Evolutionary conservation across 1,140 invertebrate species (phyloP).

Genomic region (Musca vetustissima): DNA sequence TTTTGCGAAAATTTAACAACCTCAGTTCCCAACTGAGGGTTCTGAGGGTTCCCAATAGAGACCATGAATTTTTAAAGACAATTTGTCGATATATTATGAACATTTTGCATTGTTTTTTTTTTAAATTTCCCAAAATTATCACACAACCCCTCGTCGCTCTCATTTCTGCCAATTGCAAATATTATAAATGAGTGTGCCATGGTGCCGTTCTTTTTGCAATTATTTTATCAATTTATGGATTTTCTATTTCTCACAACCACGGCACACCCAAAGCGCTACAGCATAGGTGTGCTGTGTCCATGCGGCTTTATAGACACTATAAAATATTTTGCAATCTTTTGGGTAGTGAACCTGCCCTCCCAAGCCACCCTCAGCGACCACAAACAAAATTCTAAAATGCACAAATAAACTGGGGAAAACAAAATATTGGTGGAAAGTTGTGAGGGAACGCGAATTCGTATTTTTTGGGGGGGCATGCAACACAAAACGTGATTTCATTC

Average conservation of each 20-base stretch:
- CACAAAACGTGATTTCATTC: background rate
- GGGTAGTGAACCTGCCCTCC: background rate
- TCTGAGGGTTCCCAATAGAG: too few relatives aligned
- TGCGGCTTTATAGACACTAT: slow-evolving; percentile 16
- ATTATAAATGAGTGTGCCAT: background rate
- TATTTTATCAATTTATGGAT: slow-evolving; percentile 35
- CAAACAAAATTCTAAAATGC: background rate
- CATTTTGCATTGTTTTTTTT: too few relatives aligned
- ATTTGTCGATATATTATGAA: too few relatives aligned
- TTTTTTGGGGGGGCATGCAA: slow-evolving; percentile 14
- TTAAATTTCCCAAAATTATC: background rate
- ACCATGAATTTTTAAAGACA: too few relatives aligned
- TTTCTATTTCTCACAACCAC: slow-evolving; percentile 26
- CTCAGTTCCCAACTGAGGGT: too few relatives aligned
- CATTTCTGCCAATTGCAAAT: background rate
- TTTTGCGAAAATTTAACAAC: too few relatives aligned
- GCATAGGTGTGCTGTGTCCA: background rate
- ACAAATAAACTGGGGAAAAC: background rate
- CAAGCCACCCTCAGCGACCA: background rate
- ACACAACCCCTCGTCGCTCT: background rate
- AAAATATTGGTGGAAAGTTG: too few relatives aligned
- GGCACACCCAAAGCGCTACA: background rate
- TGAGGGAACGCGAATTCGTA: background rate
- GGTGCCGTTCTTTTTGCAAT: slow-evolving; percentile 15
- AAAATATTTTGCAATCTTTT: slow-evolving; percentile 25